These are phyloP conservation scores for Trematomus loennbergii DNA, from an alignment of 2,113 vertebrate genomes.

Conservation along the genomic window DNA sequence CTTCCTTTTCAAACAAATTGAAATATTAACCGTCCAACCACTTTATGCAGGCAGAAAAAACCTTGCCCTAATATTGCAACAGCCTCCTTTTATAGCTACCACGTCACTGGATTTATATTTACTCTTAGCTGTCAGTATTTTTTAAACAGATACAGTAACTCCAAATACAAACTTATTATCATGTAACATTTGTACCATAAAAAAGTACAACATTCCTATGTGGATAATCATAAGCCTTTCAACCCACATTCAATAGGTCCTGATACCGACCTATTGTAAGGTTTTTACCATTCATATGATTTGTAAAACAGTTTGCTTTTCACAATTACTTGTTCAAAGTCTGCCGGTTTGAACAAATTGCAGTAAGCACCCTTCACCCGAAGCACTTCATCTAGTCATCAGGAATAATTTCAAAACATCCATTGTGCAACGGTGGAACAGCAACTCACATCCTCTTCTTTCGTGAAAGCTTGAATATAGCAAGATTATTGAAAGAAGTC, in stretches of 20 bases:
- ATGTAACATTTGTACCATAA: too few relatives aligned
- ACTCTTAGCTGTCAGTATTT: neutral
- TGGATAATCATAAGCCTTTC: too few relatives aligned
- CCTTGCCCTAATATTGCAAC: neutral
- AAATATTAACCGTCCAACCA: neutral
- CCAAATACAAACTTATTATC: too few relatives aligned
- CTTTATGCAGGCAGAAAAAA: neutral
- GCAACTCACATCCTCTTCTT: neutral
- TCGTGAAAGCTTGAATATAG: neutral
- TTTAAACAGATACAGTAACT: too few relatives aligned
- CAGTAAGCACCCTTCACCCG: neutral
- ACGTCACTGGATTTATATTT: neutral
- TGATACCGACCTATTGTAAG: neutral
- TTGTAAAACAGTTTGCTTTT: neutral
- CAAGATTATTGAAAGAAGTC: neutral
- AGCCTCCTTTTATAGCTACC: neutral
- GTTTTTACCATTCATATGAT: neutral
- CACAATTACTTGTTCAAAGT: neutral
- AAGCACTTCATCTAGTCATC: neutral
- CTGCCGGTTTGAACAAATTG: neutral
- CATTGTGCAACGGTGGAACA: neutral
- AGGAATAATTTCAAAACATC: neutral
- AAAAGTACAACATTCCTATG: too few relatives aligned
- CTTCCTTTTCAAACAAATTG: neutral
- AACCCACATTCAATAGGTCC: too few relatives aligned